Percentiles rank a stretch among this genome's conserved stretches.
Evolutionary conservation across 2,888 invertebrate genomes (phyloP).

Genomic region (Bedellia somnulentella): DNA sequence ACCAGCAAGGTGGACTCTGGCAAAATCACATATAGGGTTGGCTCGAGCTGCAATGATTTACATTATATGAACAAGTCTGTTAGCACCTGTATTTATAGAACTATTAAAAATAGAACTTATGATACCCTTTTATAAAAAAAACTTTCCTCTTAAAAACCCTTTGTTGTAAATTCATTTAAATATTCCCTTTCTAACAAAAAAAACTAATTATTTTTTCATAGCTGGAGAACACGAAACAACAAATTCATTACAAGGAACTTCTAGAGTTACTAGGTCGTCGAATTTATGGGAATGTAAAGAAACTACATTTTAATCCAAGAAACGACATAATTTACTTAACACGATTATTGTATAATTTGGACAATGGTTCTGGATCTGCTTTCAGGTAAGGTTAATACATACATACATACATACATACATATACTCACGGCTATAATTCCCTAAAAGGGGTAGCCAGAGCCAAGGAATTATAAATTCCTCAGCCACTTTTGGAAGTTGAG

Average conservation of each 20-base stretch:
- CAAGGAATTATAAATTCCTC: too few relatives aligned
- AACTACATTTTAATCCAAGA: not conserved
- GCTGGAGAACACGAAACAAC: constrained; percentile 3
- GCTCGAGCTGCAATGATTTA: too few relatives aligned
- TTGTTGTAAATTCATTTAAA: too few relatives aligned
- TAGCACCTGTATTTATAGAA: too few relatives aligned
- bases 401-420: too few relatives aligned
- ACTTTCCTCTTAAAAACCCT: not conserved
- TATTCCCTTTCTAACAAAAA: too few relatives aligned
- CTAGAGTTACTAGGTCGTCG: constrained; percentile 4
- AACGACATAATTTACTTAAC: not conserved
- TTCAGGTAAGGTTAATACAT: constrained; percentile 1
- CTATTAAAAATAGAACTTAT: not conserved
- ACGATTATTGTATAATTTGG: not conserved
- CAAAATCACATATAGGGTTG: too few relatives aligned
- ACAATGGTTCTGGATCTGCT: not conserved
- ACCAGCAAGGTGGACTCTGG: not conserved
- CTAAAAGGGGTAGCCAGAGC: too few relatives aligned
- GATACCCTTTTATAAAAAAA: not conserved
- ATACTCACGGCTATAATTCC: too few relatives aligned
- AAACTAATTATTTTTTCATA: too few relatives aligned
- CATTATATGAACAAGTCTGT: not conserved
- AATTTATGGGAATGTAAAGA: constrained; percentile 4
- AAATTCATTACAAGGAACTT: not conserved
- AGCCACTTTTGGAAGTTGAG: too few relatives aligned